These are phyloP conservation scores for Myiotriccus ornatus DNA, from an alignment of 2,797 vertebrate species.

Conservation along the genomic window DNA sequence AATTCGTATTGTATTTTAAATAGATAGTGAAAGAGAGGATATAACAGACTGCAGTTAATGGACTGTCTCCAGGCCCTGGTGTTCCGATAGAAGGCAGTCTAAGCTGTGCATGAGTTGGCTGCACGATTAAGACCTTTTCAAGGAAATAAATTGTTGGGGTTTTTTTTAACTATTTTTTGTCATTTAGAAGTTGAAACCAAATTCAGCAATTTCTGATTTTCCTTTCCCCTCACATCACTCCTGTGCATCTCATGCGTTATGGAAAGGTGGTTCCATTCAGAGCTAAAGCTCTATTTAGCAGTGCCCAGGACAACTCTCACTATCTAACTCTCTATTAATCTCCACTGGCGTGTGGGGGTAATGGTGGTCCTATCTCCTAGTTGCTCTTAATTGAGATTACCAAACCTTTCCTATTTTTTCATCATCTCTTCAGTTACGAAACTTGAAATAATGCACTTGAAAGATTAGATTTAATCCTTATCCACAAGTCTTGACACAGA, in stretches of 20 bases:
- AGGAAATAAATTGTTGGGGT: not conserved
- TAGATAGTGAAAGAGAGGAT: not conserved
- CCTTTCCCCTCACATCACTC: not conserved
- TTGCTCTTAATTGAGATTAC: not conserved
- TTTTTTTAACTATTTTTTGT: not conserved
- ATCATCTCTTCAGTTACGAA: not conserved
- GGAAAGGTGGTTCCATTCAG: not conserved
- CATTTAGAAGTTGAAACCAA: not conserved
- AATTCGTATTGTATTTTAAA: not conserved
- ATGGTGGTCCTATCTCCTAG: not conserved
- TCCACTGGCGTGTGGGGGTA: accelerated
- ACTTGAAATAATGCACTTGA: not conserved
- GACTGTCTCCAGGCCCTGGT: not conserved
- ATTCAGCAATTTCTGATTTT: not conserved
- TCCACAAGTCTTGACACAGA: not conserved
- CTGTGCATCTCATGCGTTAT: not conserved
- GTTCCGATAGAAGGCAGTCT: not conserved
- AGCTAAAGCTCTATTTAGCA: not conserved
- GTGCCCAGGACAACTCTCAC: not conserved
- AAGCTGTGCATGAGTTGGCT: not conserved
- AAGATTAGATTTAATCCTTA: not conserved
- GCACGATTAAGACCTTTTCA: not conserved
- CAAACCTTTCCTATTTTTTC: not conserved
- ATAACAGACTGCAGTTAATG: not conserved
- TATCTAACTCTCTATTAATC: not conserved